Conservation (phyloP, 2,888 invertebrate genomes). For the Cactoblastis cactorum region DNA sequence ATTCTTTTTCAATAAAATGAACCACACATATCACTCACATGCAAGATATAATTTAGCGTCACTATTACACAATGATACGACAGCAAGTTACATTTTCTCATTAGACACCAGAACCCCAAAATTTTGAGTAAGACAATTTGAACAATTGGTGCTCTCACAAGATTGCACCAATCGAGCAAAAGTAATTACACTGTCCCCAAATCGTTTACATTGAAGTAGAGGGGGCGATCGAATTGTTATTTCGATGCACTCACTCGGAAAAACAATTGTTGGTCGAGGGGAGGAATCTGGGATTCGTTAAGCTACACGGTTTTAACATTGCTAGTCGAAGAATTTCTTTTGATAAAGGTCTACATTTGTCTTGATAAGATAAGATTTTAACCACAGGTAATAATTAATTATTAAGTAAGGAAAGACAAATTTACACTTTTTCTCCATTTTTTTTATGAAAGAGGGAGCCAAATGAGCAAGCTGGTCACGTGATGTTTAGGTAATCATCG, state of each 20-base stretch:
- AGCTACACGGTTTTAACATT: conserved; percentile 4
- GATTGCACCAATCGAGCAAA: conserved; percentile 9
- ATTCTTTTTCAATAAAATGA: no score
- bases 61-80: not conserved
- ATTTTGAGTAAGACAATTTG: conserved; percentile 1
- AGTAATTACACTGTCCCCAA: conserved; percentile 12
- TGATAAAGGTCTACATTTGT: no score
- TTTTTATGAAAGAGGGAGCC: no score
- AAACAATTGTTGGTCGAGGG: conserved; percentile 67
- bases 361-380: not conserved
- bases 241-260: conserved; percentile 73
- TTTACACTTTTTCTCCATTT: no score
- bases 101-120: not conserved
- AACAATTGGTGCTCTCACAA: conserved; percentile 6
- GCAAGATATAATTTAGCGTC: no score
- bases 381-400: no score
- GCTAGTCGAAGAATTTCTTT: not conserved
- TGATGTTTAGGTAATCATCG: no score
- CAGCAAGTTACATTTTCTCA: not conserved
- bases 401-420: no score
- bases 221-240: conserved; percentile 70
- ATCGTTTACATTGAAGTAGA: conserved; percentile 14
- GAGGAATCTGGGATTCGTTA: conserved; percentile 64
- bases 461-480: no score
- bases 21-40: no score